A percentile compares a stretch with the other conserved stretches of the same genome.
Conservation (phyloP, 2,888 invertebrate genomes). For the Lasioglossum pauxillum region DNA sequence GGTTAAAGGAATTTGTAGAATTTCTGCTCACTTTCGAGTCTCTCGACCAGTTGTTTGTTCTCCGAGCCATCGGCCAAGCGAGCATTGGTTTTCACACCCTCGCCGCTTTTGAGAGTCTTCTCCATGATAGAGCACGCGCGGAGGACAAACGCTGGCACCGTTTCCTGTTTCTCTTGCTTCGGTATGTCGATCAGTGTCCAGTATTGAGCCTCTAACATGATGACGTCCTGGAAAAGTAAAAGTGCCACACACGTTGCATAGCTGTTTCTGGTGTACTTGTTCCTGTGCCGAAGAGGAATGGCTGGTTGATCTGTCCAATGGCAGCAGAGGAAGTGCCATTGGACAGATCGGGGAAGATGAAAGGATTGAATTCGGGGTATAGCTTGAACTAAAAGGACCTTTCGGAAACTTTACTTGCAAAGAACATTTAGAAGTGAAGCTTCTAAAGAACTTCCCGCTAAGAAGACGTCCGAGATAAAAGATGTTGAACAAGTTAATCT, state of each 20-base stretch:
- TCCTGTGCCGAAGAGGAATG: neutral
- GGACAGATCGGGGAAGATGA: neutral
- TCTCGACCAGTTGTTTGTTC: constrained; percentile 92
- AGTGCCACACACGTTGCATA: constrained; percentile 21
- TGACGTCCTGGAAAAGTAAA: constrained; percentile 90
- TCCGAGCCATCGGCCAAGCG: constrained; percentile 95
- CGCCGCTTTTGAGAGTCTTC: constrained; percentile 95
- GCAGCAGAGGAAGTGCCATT: neutral
- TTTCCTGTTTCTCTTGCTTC: constrained; percentile 96
- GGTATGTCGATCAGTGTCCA: constrained; percentile 98
- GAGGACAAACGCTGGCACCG: constrained; percentile 95
- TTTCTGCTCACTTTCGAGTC: constrained; percentile 90
- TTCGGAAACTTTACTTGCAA: neutral
- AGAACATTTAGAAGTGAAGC: neutral
- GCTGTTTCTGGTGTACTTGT: neutral
- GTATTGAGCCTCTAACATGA: constrained; percentile 95
- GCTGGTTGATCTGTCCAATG: no score
- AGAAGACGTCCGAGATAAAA: neutral
- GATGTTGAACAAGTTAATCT: neutral
- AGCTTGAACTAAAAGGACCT: neutral
- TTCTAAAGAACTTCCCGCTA: neutral
- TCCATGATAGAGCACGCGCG: constrained; percentile 96
- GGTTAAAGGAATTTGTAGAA: neutral
- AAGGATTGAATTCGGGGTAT: neutral
- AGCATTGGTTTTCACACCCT: constrained; percentile 94